Evolutionary conservation across 2,797 vertebrate species (phyloP).

Genomic region (Delichon dasypus): DNA sequence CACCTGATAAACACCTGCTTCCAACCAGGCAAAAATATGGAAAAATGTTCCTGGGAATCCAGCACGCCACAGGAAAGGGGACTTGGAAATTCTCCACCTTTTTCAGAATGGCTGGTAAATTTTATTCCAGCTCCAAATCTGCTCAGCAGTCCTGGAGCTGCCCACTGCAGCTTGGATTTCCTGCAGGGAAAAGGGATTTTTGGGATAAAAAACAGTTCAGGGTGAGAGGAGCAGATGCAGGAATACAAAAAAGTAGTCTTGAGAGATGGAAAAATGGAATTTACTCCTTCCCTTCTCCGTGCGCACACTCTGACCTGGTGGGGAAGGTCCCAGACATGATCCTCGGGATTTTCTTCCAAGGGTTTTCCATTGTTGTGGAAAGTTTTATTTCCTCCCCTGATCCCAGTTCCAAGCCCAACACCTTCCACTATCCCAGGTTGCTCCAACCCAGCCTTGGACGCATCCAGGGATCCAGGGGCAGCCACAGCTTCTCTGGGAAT

Average conservation of each 20-base stretch:
- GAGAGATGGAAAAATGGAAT: background rate
- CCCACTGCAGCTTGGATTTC: background rate
- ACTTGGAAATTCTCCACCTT: background rate
- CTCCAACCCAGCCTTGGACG: background rate
- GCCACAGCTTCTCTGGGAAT: background rate
- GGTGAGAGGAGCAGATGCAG: background rate
- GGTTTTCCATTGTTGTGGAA: background rate
- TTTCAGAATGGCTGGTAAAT: background rate
- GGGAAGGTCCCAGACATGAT: background rate
- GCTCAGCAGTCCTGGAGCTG: background rate
- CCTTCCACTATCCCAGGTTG: accelerated
- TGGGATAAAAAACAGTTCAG: background rate
- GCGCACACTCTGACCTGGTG: background rate
- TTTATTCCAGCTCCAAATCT: background rate
- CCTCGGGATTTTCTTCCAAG: background rate
- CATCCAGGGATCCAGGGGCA: background rate
- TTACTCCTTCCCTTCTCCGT: background rate
- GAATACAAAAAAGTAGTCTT: background rate
- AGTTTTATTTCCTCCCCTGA: background rate
- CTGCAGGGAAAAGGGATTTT: background rate
- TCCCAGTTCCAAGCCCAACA: background rate
- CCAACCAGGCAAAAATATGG: background rate
- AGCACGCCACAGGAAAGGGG: background rate
- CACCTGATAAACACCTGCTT: background rate
- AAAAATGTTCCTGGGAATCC: background rate